A percentile compares a stretch with the other conserved stretches of the same genome.
Evolutionary conservation across 2,797 vertebrate species (phyloP).

Genomic region (Peromyscus eremicus): DNA sequence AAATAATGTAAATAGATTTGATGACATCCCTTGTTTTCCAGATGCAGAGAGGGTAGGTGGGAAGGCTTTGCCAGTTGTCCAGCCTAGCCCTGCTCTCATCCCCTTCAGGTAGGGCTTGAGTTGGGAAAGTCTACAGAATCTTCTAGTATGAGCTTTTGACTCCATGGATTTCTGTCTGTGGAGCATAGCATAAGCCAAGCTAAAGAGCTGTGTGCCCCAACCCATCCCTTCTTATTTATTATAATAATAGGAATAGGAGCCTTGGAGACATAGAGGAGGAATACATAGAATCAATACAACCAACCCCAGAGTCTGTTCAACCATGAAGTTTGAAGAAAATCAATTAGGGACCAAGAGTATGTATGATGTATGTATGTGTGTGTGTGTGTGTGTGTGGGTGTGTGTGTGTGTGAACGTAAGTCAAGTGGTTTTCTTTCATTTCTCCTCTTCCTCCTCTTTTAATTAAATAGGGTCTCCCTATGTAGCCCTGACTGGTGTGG

Average conservation of each 20-base stretch:
- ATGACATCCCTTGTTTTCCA: conserved; percentile 53
- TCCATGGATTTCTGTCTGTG: neutral
- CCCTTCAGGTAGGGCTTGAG: neutral
- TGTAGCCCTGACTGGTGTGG: neutral
- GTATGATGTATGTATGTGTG: neutral
- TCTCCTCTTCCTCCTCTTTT: neutral
- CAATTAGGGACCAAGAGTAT: neutral
- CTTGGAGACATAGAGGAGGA: conserved; percentile 21
- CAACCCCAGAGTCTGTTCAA: neutral
- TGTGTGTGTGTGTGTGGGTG: too few relatives aligned
- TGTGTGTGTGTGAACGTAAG: neutral
- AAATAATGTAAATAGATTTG: conserved; percentile 51
- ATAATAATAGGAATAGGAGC: neutral
- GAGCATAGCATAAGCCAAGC: conserved; percentile 17
- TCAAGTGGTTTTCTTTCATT: neutral
- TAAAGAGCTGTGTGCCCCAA: neutral
- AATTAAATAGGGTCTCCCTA: neutral
- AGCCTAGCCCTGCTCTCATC: neutral
- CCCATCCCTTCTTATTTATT: neutral
- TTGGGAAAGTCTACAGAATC: neutral
- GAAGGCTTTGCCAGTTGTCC: neutral
- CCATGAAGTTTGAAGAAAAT: conserved; percentile 16
- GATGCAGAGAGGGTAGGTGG: neutral
- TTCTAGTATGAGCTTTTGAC: neutral
- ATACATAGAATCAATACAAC: neutral